These are phyloP conservation scores for Ephydatia muelleri DNA, from an alignment of 37 sponge, comb jelly and placozoan species.

Conservation along the genomic window DNA sequence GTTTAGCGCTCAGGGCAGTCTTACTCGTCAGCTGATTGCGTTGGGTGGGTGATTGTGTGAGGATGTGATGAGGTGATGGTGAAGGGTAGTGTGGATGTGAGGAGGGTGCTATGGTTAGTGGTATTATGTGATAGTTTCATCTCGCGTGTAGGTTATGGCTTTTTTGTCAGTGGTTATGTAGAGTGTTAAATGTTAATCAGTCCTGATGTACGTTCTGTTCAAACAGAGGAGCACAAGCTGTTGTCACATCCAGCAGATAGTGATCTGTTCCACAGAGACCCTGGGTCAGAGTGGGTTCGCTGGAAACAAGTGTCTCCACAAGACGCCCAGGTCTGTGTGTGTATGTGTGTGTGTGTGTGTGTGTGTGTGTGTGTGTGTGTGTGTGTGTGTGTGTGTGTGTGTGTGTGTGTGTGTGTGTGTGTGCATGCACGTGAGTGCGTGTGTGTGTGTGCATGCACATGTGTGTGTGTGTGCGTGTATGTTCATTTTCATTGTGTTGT, in stretches of 20 bases:
- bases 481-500: background rate
- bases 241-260: background rate
- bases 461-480: too few species aligned
- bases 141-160: conserved; percentile 3
- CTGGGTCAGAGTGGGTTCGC: conserved; percentile 12
- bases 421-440: too few species aligned
- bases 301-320: conserved; percentile 40
- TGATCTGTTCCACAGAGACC: conserved; percentile 1
- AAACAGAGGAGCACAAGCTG: conserved; percentile 15
- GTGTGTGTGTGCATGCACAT: too few species aligned
- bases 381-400: background rate
- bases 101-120: background rate
- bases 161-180: conserved; percentile 2
- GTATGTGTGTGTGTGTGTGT: too few species aligned
- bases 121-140: background rate
- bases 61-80: background rate
- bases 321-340: conserved; percentile 33
- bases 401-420: too few species aligned
- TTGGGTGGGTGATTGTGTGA: conserved; percentile 34
- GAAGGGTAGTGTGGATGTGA: background rate
- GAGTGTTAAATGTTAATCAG: background rate
- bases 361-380: too few species aligned
- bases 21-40: conserved; percentile 31
- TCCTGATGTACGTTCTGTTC: conserved; percentile 5
- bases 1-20: conserved; percentile 39